phyloP scores from a whole-genome alignment of 2,113 vertebrate species.

The Verasper variegatus region DNA sequence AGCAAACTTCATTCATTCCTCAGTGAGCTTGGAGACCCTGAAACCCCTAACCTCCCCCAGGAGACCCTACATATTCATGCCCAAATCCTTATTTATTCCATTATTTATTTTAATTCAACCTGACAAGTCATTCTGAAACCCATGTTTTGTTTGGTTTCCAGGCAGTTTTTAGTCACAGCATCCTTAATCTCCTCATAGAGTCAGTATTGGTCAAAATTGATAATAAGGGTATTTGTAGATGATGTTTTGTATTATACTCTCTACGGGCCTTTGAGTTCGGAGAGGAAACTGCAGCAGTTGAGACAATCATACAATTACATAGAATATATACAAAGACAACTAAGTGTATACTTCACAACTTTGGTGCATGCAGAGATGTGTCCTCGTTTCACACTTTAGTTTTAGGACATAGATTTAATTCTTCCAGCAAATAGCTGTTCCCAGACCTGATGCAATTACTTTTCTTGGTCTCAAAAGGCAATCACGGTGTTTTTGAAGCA shows the following conservation, averaged over 20 bases:
- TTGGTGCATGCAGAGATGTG: background rate
- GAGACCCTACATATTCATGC: background rate
- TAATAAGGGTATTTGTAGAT: background rate
- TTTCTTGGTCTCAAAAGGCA: slow-evolving; percentile 64
- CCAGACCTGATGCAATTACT: slow-evolving; percentile 61
- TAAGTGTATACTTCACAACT: background rate
- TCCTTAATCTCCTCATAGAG: background rate
- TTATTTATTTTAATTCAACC: background rate
- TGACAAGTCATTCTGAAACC: background rate
- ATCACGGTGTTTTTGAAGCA: slow-evolving; percentile 65
- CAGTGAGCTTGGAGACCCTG: background rate
- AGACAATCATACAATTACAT: background rate
- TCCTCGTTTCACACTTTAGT: slow-evolving; percentile 12
- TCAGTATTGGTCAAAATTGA: background rate
- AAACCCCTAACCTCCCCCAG: background rate
- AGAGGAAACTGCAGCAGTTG: background rate
- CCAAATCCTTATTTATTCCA: background rate
- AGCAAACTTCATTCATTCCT: slow-evolving; percentile 4
- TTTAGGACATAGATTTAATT: slow-evolving; percentile 42
- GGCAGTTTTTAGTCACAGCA: too few species aligned
- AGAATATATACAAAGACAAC: background rate
- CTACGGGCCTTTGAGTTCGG: too few species aligned
- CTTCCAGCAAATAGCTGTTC: slow-evolving; percentile 35
- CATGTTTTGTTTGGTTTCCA: background rate
- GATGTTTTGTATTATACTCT: background rate